These are phyloP conservation scores for Epinotia demarniana DNA, from an alignment of 2,888 invertebrate species.

Conservation along the genomic window DNA sequence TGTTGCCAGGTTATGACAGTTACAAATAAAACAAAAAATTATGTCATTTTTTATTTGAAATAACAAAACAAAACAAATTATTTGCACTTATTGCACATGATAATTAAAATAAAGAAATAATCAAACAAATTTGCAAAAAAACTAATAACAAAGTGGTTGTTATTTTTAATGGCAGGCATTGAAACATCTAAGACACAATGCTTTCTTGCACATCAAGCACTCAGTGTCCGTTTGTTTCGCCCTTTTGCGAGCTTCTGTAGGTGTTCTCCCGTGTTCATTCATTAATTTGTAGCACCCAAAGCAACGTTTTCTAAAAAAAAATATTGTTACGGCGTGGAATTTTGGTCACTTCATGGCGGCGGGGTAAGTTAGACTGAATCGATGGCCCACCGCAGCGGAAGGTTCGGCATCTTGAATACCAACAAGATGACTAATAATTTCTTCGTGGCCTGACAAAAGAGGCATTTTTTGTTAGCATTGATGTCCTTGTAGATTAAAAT, in stretches of 20 bases:
- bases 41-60: too few relatives aligned
- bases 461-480: background rate
- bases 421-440: background rate
- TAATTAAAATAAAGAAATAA: too few relatives aligned
- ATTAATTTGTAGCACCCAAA: too few relatives aligned
- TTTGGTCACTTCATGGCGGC: background rate
- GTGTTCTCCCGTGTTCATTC: background rate
- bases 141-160: too few relatives aligned
- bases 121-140: too few relatives aligned
- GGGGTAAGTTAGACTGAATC: background rate
- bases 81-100: too few relatives aligned
- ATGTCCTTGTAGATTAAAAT: background rate
- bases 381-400: background rate
- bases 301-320: background rate
- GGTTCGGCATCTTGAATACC: background rate
- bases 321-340: constrained; percentile 1
- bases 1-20: constrained; percentile 1
- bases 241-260: constrained; percentile 5
- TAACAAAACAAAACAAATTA: too few relatives aligned
- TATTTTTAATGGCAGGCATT: too few relatives aligned
- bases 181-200: background rate
- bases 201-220: background rate
- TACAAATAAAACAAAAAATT: background rate
- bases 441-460: background rate
- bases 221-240: background rate